Percentiles rank a stretch among this genome's conserved stretches.
Evolutionary conservation across 53 echinoderm and acorn worm genomes (phyloP).

Genomic region (Holothuria scabra): DNA sequence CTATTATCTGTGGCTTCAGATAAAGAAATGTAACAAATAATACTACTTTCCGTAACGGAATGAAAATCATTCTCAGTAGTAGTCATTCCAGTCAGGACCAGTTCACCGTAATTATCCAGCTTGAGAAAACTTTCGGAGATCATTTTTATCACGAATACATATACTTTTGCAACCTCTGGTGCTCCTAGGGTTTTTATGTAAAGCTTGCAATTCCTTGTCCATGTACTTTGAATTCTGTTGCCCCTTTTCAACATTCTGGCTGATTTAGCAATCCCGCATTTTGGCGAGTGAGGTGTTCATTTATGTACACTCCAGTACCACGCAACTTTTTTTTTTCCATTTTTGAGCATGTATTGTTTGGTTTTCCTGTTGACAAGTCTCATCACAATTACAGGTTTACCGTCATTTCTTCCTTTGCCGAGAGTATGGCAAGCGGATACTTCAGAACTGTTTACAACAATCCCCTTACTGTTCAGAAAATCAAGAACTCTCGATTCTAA

Average conservation of each 20-base stretch:
- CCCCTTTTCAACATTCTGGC: not conserved
- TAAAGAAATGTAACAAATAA: too few relatives aligned
- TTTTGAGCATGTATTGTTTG: not conserved
- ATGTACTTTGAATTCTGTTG: conserved; percentile 22
- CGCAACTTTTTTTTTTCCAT: not conserved
- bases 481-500: not conserved
- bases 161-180: not conserved
- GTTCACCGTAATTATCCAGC: not conserved
- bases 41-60: too few relatives aligned
- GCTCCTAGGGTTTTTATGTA: conserved; percentile 7
- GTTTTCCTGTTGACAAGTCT: conserved; percentile 8
- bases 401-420: conserved; percentile 13
- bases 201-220: not conserved
- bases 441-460: not conserved
- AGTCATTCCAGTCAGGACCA: not conserved
- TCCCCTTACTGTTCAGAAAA: not conserved
- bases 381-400: conserved; percentile 17
- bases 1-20: too few relatives aligned
- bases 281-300: conserved; percentile 12
- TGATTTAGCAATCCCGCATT: not conserved
- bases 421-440: conserved; percentile 2
- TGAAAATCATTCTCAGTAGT: too few relatives aligned
- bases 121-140: not conserved
- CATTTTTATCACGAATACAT: not conserved
- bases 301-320: not conserved